A percentile compares a stretch with the other conserved stretches of the same genome.
Evolutionary conservation across 2,113 vertebrate species (phyloP).

Genomic region (Ariopsis seemanni): DNA sequence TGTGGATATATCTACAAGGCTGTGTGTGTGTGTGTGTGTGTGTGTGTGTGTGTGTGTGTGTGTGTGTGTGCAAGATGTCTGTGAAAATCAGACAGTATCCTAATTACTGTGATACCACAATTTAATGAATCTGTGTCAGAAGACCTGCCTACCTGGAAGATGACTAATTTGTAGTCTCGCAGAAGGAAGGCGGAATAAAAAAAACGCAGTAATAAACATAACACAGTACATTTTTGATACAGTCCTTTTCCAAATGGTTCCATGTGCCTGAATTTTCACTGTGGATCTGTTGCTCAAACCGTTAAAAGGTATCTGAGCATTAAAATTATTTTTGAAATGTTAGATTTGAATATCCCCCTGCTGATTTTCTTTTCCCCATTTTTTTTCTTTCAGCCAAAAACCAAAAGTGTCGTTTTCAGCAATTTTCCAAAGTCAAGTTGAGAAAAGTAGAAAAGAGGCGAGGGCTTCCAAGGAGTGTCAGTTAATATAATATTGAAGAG

Average conservation of each 20-base stretch:
- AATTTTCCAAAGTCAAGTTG: neutral
- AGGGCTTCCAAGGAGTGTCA: neutral
- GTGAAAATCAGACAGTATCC: neutral
- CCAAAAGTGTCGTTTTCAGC: neutral
- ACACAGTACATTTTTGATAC: neutral
- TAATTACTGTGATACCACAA: neutral
- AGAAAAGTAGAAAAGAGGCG: neutral
- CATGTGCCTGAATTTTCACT: neutral
- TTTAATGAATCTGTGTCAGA: neutral
- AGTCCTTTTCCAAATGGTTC: neutral
- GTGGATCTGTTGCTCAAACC: neutral
- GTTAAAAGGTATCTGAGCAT: neutral
- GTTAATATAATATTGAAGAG: neutral
- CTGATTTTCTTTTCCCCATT: too few species aligned
- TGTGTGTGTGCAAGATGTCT: neutral
- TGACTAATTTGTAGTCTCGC: neutral
- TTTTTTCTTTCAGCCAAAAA: neutral
- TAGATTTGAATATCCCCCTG: too few species aligned
- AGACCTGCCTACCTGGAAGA: constrained; percentile 21
- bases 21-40: too few species aligned
- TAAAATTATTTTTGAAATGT: neutral
- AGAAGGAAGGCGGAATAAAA: neutral
- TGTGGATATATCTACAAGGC: neutral
- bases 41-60: too few species aligned
- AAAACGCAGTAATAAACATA: neutral